These are phyloP conservation scores for Hypotaenidia okinawae DNA, from an alignment of 2,797 vertebrate species.

Conservation along the genomic window DNA sequence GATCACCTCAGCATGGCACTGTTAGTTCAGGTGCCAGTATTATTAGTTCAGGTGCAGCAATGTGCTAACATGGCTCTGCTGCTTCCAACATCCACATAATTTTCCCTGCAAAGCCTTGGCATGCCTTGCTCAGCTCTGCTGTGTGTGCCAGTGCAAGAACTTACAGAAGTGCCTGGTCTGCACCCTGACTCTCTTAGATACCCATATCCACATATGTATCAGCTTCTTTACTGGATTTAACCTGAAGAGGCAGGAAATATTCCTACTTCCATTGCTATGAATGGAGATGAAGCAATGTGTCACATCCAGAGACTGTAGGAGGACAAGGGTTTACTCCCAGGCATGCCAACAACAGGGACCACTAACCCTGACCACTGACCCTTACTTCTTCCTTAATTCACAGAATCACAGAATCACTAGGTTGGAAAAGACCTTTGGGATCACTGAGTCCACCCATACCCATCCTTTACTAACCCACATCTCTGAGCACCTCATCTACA, in stretches of 20 bases:
- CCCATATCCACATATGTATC: neutral
- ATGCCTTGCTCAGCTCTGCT: neutral
- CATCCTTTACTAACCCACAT: no score
- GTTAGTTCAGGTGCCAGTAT: slow-evolving; percentile 50
- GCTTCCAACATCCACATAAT: slow-evolving; percentile 19
- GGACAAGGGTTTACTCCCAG: neutral
- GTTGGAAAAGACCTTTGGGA: no score
- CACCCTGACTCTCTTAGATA: neutral
- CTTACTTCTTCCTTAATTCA: neutral
- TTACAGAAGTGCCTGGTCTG: neutral
- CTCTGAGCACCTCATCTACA: no score
- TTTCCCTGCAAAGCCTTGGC: neutral
- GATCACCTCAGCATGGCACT: slow-evolving; percentile 42
- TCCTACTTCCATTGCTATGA: neutral
- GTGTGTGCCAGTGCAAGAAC: neutral
- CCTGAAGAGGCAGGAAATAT: neutral
- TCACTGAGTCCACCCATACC: no score
- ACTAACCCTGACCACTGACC: neutral
- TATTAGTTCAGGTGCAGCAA: slow-evolving; percentile 54
- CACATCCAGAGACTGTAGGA: neutral
- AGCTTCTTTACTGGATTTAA: neutral
- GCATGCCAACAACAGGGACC: neutral
- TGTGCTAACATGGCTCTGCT: neutral
- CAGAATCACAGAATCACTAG: no score
- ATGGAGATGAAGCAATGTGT: neutral